Evolutionary conservation across 2,797 vertebrate genomes (phyloP).

Genomic region (Sebastes kiyomatsui): DNA sequence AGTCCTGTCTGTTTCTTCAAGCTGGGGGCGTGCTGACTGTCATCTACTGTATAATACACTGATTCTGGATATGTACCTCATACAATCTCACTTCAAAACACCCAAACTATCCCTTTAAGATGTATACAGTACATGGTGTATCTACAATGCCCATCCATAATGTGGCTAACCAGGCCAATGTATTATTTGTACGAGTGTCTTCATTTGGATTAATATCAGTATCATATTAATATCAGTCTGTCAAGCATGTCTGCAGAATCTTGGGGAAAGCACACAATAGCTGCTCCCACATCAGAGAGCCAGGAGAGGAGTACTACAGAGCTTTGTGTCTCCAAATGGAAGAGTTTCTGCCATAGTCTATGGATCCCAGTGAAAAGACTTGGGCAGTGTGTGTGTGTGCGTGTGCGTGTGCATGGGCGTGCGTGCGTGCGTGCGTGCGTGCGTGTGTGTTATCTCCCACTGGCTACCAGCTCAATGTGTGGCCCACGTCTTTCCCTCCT

Average conservation of each 20-base stretch:
- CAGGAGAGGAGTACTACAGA: conserved; percentile 7
- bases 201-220: conserved; percentile 4
- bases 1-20: too few relatives aligned
- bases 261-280: background rate
- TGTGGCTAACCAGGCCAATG: background rate
- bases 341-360: conserved; percentile 11
- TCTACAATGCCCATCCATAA: background rate
- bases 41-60: too few relatives aligned
- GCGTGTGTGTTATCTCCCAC: conserved; percentile 36
- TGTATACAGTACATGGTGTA: background rate
- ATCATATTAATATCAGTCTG: conserved; percentile 21
- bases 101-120: background rate
- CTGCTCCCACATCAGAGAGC: conserved; percentile 25
- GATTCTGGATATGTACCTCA: too few relatives aligned
- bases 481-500: conserved; percentile 30
- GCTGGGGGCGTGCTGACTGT: too few relatives aligned
- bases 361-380: conserved; percentile 30
- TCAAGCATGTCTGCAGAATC: conserved; percentile 8
- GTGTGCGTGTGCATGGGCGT: background rate
- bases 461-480: conserved; percentile 53
- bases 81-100: too few relatives aligned
- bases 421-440: background rate
- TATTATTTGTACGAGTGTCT: background rate
- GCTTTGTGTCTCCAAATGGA: conserved; percentile 25
- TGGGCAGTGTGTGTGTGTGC: background rate